Conservation (phyloP, 2,113 vertebrate genomes). For the Cnemophilus loriae region DNA sequence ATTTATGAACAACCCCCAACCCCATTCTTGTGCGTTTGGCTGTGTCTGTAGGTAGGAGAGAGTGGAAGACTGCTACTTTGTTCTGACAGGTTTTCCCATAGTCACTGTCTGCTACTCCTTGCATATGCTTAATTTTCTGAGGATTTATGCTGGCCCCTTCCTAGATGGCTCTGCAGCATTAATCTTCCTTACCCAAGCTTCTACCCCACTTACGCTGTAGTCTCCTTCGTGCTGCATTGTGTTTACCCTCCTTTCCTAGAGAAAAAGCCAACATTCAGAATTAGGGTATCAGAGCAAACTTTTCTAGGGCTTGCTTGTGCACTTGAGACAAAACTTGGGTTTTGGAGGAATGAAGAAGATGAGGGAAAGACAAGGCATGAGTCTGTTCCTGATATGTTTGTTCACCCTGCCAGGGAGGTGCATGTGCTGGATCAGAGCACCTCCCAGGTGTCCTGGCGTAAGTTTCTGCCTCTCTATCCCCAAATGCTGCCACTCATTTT, state of each 20-base stretch:
- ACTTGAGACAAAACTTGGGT: neutral
- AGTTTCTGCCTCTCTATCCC: neutral
- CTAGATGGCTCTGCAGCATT: neutral
- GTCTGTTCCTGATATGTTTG: neutral
- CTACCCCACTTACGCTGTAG: neutral
- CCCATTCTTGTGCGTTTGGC: constrained; percentile 63
- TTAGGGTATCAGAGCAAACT: neutral
- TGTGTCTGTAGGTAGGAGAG: constrained; percentile 67
- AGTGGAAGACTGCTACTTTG: constrained; percentile 61
- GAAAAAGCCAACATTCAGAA: neutral
- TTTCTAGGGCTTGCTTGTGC: neutral
- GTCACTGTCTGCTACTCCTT: constrained; percentile 61
- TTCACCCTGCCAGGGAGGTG: neutral
- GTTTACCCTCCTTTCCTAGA: neutral
- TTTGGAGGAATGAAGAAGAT: neutral
- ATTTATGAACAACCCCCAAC: constrained; percentile 67
- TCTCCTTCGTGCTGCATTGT: neutral
- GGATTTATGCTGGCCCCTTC: neutral
- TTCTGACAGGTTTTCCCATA: constrained; percentile 69
- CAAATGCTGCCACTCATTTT: neutral
- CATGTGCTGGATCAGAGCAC: neutral
- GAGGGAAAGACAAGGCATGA: neutral
- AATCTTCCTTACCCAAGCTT: neutral
- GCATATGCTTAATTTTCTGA: constrained; percentile 60
- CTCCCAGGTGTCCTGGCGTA: constrained; percentile 5